Conservation (phyloP, 1,140 invertebrate species). For the Acromyrmex heyeri region DNA sequence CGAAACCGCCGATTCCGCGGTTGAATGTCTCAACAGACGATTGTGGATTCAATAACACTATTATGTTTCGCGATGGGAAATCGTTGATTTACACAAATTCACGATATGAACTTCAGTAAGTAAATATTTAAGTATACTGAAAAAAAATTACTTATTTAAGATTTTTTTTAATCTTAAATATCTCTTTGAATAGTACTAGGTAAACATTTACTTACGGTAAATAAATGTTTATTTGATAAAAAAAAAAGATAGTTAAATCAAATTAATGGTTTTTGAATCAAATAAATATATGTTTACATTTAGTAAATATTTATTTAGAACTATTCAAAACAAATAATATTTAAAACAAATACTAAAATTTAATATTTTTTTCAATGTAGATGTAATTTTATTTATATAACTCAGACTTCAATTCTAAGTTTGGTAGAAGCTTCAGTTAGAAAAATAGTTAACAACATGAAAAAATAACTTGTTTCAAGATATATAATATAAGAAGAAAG, state of each 20-base stretch:
- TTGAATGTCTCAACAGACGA: constrained; percentile 88
- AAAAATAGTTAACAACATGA: not conserved
- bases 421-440: not conserved
- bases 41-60: constrained; percentile 81
- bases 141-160: too few species aligned
- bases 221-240: too few species aligned
- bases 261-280: too few species aligned
- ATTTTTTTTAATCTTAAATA: too few species aligned
- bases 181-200: too few species aligned
- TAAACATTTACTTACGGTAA: too few species aligned
- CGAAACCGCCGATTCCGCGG: constrained; percentile 88
- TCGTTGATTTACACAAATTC: not conserved
- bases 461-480: not conserved
- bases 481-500: not conserved
- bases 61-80: constrained; percentile 39
- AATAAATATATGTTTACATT: too few species aligned
- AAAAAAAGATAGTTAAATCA: too few species aligned
- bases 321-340: too few species aligned
- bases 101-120: constrained; percentile 44
- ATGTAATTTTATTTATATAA: not conserved
- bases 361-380: too few species aligned
- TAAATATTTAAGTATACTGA: not conserved
- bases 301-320: too few species aligned
- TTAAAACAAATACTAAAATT: too few species aligned
- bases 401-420: not conserved